Evolutionary conservation across 2,113 vertebrate species (phyloP).

Genomic region (Falco punctatus): DNA sequence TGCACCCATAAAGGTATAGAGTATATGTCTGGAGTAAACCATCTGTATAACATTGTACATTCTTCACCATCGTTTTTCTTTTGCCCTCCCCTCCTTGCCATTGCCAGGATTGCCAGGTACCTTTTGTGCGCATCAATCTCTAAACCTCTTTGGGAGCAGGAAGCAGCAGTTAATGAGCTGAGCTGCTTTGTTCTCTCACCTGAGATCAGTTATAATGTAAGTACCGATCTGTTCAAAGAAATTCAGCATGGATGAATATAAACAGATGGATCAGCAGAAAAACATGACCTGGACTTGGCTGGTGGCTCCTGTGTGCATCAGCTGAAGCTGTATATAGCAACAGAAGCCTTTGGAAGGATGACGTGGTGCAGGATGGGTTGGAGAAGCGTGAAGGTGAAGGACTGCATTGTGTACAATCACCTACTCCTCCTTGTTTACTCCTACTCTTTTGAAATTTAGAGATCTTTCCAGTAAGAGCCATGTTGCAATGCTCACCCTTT

Average conservation of each 20-base stretch:
- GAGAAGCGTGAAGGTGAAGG: not conserved
- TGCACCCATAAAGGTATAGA: not conserved
- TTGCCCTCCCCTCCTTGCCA: not conserved
- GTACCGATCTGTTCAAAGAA: not conserved
- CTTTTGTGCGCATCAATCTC: not conserved
- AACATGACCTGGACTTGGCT: not conserved
- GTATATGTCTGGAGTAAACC: not conserved
- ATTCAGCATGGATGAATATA: not conserved
- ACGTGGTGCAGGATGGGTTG: not conserved
- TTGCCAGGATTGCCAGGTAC: not conserved
- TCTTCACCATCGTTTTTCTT: not conserved
- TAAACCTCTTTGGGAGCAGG: not conserved
- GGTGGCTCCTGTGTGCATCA: not conserved
- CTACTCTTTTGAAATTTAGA: not conserved
- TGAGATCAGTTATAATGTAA: not conserved
- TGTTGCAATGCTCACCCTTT: not conserved
- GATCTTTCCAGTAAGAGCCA: not conserved
- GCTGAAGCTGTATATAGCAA: not conserved
- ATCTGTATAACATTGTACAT: not conserved
- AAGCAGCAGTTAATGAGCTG: not conserved
- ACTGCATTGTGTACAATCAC: not conserved
- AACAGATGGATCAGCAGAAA: conserved; percentile 6
- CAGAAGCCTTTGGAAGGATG: not conserved
- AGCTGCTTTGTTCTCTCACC: not conserved
- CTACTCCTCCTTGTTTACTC: not conserved